Evolutionary conservation across 2,888 invertebrate species (phyloP).

Genomic region (Oasisia sp.): DNA sequence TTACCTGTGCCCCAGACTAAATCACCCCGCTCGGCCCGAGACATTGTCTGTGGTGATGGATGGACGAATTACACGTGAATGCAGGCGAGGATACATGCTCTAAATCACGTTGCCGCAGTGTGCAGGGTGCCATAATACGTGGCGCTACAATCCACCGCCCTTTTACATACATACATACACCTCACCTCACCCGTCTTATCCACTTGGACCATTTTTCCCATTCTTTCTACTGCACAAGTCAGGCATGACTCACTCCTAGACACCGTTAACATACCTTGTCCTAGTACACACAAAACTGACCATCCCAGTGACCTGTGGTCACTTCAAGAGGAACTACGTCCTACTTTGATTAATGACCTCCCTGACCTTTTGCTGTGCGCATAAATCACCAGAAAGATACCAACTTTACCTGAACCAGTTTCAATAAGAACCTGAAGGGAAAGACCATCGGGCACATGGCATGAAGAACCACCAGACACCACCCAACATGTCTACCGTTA

Average conservation of each 20-base stretch:
- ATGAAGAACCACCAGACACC: not conserved
- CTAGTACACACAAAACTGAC: not conserved
- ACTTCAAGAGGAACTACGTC: not conserved
- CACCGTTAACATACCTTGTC: not conserved
- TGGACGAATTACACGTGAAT: not conserved
- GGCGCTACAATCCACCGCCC: not conserved
- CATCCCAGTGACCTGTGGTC: not conserved
- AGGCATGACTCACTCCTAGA: not conserved
- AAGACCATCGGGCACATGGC: not conserved
- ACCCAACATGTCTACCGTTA: not conserved
- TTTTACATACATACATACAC: not conserved
- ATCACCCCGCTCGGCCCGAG: not conserved
- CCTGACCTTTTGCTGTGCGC: not conserved
- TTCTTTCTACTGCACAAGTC: not conserved
- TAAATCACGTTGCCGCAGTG: not conserved
- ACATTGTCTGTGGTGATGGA: not conserved
- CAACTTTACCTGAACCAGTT: not conserved
- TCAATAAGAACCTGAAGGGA: not conserved
- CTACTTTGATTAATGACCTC: not conserved
- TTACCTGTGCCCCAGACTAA: not conserved
- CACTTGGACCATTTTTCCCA: not conserved
- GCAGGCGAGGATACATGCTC: not conserved
- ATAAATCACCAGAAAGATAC: not conserved
- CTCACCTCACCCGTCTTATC: not conserved
- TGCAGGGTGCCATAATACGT: not conserved